A percentile compares a stretch with the other conserved stretches of the same genome.
Evolutionary conservation across 1,140 invertebrate genomes (phyloP).

Genomic region (Drosophila rufa): DNA sequence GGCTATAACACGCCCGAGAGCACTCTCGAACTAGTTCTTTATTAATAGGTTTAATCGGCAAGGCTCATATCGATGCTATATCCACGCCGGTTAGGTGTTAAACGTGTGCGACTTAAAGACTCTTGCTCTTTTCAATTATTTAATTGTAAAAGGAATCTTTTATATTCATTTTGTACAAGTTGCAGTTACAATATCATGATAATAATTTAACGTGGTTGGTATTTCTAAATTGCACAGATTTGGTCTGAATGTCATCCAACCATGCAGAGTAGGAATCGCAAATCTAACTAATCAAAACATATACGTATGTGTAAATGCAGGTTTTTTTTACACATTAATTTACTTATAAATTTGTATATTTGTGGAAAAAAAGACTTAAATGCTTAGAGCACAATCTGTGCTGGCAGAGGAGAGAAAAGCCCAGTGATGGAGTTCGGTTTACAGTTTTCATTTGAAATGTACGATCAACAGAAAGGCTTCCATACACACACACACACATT

Average conservation of each 20-base stretch:
- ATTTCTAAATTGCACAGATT: background rate
- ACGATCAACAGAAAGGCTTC: constrained; percentile 20
- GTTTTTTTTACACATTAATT: constrained; percentile 4
- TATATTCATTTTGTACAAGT: background rate
- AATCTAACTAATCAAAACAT: constrained; percentile 17
- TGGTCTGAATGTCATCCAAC: background rate
- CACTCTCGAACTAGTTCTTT: background rate
- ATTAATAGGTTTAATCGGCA: background rate
- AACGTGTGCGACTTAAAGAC: constrained; percentile 37
- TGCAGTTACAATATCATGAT: constrained; percentile 4
- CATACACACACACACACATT: background rate
- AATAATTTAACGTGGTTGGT: background rate
- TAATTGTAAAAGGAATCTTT: background rate
- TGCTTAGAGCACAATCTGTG: background rate
- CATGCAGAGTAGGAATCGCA: constrained; percentile 9
- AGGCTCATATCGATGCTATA: constrained; percentile 29
- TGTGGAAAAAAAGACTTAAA: background rate
- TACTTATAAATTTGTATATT: background rate
- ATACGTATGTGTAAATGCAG: constrained; percentile 11
- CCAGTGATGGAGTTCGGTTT: background rate
- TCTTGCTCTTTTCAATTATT: constrained; percentile 13
- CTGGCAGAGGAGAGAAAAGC: background rate
- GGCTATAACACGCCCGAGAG: background rate
- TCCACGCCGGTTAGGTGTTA: constrained; percentile 46
- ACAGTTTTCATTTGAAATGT: constrained; percentile 4